phyloP scores from a whole-genome alignment of 2,888 invertebrate genomes.

The Lepidochitona cinerea region DNA sequence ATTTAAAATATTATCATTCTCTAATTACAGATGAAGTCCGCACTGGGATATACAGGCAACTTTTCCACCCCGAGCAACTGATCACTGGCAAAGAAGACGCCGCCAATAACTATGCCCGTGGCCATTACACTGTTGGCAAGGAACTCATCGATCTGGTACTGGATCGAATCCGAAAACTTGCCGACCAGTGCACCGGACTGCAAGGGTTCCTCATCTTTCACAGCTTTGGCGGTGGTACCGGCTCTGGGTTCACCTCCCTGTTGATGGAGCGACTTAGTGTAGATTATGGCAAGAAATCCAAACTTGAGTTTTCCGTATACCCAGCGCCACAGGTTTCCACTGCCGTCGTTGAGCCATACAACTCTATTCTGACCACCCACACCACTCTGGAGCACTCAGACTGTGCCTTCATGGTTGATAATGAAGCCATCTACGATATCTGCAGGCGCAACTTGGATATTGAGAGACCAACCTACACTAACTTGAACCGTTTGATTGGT shows the following conservation, averaged over 20 bases:
- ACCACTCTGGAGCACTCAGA: background rate
- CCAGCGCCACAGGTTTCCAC: constrained; percentile 32
- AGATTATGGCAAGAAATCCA: constrained; percentile 70
- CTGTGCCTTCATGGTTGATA: background rate
- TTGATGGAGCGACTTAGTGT: constrained; percentile 87
- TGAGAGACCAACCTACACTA: background rate
- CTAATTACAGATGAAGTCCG: background rate
- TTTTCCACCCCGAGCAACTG: background rate
- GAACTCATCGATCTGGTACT: background rate
- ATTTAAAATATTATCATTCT: too few species aligned
- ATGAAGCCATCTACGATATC: background rate
- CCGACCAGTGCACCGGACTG: background rate
- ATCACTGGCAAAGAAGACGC: background rate
- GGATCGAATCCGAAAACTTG: background rate
- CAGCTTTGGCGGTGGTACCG: constrained; percentile 73
- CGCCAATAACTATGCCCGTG: background rate
- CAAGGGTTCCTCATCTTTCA: constrained; percentile 73
- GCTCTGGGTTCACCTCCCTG: constrained; percentile 65
- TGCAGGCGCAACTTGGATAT: background rate
- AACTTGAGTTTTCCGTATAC: background rate
- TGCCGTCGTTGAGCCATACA: constrained; percentile 39
- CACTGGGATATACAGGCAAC: background rate
- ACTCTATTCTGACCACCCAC: background rate
- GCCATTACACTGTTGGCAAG: background rate
- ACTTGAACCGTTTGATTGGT: background rate